Percentiles rank a stretch among this genome's conserved stretches.
Conservation (phyloP, 2,888 invertebrate species). For the Eutolmus rufibarbis region DNA sequence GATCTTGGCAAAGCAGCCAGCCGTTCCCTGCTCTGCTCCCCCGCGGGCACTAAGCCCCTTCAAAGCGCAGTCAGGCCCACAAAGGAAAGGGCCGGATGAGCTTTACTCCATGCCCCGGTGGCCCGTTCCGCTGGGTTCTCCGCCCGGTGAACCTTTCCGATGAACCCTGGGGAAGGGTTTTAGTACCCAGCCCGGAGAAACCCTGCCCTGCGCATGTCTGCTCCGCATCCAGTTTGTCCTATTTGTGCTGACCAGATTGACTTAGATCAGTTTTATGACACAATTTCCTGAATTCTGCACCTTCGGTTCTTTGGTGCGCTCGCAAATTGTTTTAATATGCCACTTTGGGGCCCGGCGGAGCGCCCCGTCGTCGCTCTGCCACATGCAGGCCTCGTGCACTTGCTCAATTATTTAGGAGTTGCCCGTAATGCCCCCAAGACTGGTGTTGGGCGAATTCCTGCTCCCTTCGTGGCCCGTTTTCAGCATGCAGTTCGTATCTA, state of each 20-base stretch:
- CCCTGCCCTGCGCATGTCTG: neutral
- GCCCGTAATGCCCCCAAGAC: neutral
- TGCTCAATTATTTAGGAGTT: constrained; percentile 23
- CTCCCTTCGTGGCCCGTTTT: neutral
- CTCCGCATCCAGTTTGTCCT: neutral
- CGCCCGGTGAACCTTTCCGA: neutral
- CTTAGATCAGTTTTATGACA: constrained; percentile 24
- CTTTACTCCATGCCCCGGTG: neutral
- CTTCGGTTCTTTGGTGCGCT: neutral
- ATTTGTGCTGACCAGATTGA: constrained; percentile 20
- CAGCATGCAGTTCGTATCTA: neutral
- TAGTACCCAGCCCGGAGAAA: neutral
- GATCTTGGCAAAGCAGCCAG: neutral
- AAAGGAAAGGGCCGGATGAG: constrained; percentile 1
- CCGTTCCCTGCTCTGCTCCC: neutral
- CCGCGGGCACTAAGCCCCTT: neutral
- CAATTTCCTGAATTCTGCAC: neutral
- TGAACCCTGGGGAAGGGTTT: neutral
- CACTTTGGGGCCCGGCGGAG: neutral
- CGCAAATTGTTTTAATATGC: constrained; percentile 27
- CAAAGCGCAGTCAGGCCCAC: neutral
- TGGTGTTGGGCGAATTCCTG: neutral
- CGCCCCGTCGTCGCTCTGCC: neutral
- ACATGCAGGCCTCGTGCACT: neutral
- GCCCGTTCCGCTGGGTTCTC: neutral